These are phyloP conservation scores for Hoplostethus atlanticus DNA, from an alignment of 2,797 vertebrate species.

Conservation along the genomic window DNA sequence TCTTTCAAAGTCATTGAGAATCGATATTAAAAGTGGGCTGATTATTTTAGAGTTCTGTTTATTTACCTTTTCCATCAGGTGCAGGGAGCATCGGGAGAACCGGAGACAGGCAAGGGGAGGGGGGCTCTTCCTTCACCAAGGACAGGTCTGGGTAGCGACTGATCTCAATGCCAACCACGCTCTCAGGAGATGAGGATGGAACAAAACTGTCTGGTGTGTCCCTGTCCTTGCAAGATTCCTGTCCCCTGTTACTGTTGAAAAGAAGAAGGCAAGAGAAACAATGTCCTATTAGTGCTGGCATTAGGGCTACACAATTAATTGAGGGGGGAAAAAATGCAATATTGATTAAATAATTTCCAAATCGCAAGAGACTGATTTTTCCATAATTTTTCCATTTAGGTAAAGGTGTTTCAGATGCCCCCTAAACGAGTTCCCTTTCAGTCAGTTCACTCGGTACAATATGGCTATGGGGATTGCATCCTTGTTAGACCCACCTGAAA, in stretches of 20 bases:
- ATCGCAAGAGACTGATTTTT: no score
- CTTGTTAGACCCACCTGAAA: no score
- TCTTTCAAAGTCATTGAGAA: neutral
- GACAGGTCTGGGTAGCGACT: slow-evolving; percentile 96
- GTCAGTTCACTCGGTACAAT: no score
- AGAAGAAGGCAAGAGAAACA: neutral
- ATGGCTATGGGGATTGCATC: no score
- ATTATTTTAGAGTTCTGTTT: neutral
- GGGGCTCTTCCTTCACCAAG: slow-evolving; percentile 93
- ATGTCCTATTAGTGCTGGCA: neutral
- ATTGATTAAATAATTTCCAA: no score
- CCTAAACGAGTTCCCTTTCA: no score
- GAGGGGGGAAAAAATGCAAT: no score
- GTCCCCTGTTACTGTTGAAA: slow-evolving; percentile 83
- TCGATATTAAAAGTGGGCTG: neutral
- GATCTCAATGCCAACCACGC: slow-evolving; percentile 95
- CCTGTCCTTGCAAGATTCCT: slow-evolving; percentile 93
- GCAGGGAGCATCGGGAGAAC: slow-evolving; percentile 96
- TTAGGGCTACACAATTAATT: no score
- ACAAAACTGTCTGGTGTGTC: slow-evolving; percentile 98
- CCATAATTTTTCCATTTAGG: no score
- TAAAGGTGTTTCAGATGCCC: no score
- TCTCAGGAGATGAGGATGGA: slow-evolving; percentile 98
- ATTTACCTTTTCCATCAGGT: slow-evolving; percentile 90
- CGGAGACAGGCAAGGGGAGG: slow-evolving; percentile 92